These are phyloP conservation scores for Tinamus major DNA, from an alignment of 2,797 vertebrate species.

Conservation along the genomic window DNA sequence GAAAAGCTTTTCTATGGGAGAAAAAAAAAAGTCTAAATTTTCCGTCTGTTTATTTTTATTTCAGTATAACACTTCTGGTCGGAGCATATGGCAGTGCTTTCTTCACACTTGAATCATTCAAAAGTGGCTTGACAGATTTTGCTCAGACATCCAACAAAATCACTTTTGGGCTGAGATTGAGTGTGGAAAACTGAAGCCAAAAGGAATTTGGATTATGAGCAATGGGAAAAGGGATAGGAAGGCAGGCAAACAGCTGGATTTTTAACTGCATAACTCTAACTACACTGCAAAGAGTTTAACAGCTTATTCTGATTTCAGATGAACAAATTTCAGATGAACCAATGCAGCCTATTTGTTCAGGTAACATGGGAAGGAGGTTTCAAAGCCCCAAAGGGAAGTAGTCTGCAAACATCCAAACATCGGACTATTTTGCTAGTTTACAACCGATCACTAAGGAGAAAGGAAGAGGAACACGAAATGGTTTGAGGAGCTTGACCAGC, in stretches of 20 bases:
- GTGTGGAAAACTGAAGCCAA: constrained; percentile 52
- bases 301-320: not conserved
- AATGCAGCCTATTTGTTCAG: not conserved
- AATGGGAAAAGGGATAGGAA: constrained; percentile 9
- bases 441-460: not conserved
- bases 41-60: constrained; percentile 15
- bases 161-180: constrained; percentile 5
- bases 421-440: not conserved
- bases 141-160: not conserved
- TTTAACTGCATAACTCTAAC: not conserved
- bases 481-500: accelerated
- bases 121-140: constrained; percentile 37
- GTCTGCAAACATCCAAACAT: not conserved
- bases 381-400: not conserved
- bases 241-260: constrained; percentile 43
- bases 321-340: not conserved
- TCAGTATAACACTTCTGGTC: not conserved
- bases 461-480: not conserved
- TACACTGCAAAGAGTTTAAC: constrained; percentile 18
- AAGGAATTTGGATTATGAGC: constrained; percentile 62
- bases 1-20: not conserved
- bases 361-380: not conserved
- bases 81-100: not conserved
- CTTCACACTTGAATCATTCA: constrained; percentile 6
- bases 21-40: not conserved